Percentiles rank a stretch among this genome's conserved stretches.
Evolutionary conservation across 2,797 vertebrate genomes (phyloP).

Genomic region (Prionace glauca): DNA sequence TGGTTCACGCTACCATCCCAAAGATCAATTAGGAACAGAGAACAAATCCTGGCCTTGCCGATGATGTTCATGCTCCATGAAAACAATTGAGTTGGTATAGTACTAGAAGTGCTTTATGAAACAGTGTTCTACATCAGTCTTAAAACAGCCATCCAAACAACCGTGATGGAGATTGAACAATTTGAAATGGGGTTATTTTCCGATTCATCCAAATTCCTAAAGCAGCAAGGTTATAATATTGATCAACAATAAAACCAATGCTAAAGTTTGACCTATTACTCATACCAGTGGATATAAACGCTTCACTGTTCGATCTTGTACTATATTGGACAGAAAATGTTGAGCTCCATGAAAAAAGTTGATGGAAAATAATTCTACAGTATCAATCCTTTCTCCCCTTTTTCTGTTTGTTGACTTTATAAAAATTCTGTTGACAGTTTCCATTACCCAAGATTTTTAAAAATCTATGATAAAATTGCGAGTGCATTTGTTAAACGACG

Average conservation of each 20-base stretch:
- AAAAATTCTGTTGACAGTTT: neutral
- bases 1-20: too few relatives aligned
- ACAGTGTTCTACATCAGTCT: neutral
- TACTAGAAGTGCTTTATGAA: neutral
- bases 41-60: too few relatives aligned
- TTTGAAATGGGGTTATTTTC: neutral
- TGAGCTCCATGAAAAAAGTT: neutral
- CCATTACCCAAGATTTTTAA: neutral
- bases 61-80: too few relatives aligned
- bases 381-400: too few relatives aligned
- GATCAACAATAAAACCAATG: neutral
- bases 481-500: neutral
- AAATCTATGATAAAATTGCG: neutral
- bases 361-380: too few relatives aligned
- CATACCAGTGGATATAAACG: neutral
- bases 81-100: neutral
- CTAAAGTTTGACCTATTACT: neutral
- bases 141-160: neutral
- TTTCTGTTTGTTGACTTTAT: neutral
- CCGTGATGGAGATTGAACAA: neutral
- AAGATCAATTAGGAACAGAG: too few relatives aligned
- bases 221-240: neutral
- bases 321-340: neutral
- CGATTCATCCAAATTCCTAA: neutral
- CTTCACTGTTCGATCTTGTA: neutral